Base-by-base conservation (phyloP, 1,140 invertebrate genomes). In the Scaptomyza hsui region DNA sequence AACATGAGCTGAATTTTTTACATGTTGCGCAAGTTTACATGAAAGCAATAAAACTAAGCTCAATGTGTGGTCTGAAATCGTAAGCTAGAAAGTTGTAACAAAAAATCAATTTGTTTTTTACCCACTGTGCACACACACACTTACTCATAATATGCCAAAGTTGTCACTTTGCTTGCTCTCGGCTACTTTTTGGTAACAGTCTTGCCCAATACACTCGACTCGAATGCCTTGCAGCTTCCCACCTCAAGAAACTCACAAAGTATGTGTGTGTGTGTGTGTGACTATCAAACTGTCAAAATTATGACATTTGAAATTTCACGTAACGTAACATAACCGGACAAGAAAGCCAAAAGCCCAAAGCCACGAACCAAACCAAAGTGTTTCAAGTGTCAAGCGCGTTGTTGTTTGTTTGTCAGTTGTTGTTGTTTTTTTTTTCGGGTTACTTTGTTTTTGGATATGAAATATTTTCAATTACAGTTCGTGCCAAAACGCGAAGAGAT, bases 281-380 rank as follows among this genome's bases (percentile, higher is more conserved):
- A 79, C 88, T 78, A 88, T 88, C 89, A 90, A 86, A 78, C 89
- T 90, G 88, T 90, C 88, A 90, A 82, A 90, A 90, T 80, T 83
- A 88, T 89, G 82, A 90, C 88, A 90, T 90, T 88, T 90, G 78
- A 89, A 82, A 81, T 89, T 89, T 89, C 75, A 89, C 80, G 78
- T 79, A 82, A 72, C 73, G 70, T 60, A 74, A 75, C 52, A 53
- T 65, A 63, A 89, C 72, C 76, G 80, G 65, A 83, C 83, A 88
- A 67, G 64, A 89, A 89, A 89, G 75, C 71, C 42, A 56, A 49
- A 29, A 48, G 55, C 42, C 73, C 53, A 72, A 53, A 47, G 32
- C 48, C 62, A 67, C 45, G 45, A 53, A 67, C 78, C 78, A 89
- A 88, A 68, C 26, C 26, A 29, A 29, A 29, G 26, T 83, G 82